Percentiles rank a stretch among this genome's conserved stretches.
Conservation (phyloP, 2,797 vertebrate genomes). For the Nyctibius grandis region DNA sequence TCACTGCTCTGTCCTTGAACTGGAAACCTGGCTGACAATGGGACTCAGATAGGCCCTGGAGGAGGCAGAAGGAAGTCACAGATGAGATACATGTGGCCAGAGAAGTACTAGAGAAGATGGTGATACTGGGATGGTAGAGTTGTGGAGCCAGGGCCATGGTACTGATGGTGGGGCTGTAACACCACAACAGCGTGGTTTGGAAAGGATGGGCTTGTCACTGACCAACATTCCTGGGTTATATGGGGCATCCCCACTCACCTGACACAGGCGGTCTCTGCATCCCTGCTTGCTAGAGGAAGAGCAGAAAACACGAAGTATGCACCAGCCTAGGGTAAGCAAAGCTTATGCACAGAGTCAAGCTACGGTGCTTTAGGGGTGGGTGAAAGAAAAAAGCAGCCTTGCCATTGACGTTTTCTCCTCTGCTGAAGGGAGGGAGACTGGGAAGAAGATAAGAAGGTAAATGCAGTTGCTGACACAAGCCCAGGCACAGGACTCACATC, state of each 20-base stretch:
- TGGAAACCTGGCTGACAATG: background rate
- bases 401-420: background rate
- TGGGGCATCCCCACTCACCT: background rate
- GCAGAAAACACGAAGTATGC: background rate
- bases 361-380: background rate
- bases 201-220: background rate
- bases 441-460: background rate
- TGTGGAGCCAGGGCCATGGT: background rate
- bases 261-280: background rate
- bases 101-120: background rate
- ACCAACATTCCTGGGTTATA: background rate
- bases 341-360: background rate
- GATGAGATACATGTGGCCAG: background rate
- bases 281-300: background rate
- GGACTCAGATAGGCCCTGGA: background rate
- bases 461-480: background rate
- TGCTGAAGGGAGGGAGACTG: background rate
- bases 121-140: background rate
- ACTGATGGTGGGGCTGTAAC: background rate
- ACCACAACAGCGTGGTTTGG: rapidly evolving
- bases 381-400: background rate
- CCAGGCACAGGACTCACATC: too few relatives aligned
- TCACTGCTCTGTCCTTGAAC: background rate
- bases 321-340: background rate
- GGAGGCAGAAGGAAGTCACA: background rate